Percentiles rank a stretch among this genome's conserved stretches.
Evolutionary conservation across 2,113 vertebrate species (phyloP).

Genomic region (Sardina pilchardus): DNA sequence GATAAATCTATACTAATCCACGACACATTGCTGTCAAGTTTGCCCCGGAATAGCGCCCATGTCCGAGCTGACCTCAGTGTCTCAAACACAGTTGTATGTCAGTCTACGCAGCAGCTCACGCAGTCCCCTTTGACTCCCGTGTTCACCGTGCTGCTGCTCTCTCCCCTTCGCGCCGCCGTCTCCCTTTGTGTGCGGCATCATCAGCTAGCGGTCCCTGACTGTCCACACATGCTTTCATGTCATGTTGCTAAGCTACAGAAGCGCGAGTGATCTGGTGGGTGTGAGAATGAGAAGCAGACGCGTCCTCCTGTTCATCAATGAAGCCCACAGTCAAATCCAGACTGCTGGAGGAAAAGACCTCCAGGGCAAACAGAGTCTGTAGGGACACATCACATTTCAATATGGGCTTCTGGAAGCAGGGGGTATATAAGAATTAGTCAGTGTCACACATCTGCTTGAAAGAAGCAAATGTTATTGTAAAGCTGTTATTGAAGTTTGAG

Average conservation of each 20-base stretch:
- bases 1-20: conserved; percentile 4
- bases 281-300: conserved; percentile 36
- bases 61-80: not conserved
- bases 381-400: not conserved
- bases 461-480: not conserved
- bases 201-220: conserved; percentile 23
- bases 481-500: not conserved
- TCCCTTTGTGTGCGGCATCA: not conserved
- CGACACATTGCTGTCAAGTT: not conserved
- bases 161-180: not conserved
- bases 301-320: conserved; percentile 15
- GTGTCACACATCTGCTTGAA: not conserved
- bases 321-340: not conserved
- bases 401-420: not conserved
- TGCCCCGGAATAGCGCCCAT: not conserved
- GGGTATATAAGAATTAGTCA: not conserved
- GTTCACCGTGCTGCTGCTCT: not conserved
- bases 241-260: conserved; percentile 48
- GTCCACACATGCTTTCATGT: conserved; percentile 35
- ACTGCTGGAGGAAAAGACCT: conserved; percentile 1
- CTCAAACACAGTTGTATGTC: not conserved
- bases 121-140: not conserved
- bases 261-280: conserved; percentile 42
- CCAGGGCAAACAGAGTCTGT: not conserved
- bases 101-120: not conserved